Base-by-base conservation (phyloP, 2,888 invertebrate genomes). In the Caenorhabditis drosophilae region DNA sequence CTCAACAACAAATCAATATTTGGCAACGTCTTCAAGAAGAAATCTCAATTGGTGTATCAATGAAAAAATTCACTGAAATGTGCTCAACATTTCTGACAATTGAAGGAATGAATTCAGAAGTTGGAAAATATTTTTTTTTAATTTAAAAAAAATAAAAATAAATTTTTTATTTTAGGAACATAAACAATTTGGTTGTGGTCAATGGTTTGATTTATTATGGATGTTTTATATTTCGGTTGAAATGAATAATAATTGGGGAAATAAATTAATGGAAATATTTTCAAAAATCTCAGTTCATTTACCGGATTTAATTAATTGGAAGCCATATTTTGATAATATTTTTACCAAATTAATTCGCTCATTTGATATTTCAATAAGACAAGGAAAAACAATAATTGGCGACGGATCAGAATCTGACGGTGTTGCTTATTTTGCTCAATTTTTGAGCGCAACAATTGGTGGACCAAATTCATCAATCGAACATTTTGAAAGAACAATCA, bases 161-260 rank as follows among this genome's bases (percentile, higher is more conserved):
- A n/a, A 4, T 34, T 16, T 34, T n/a, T 11, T 15, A 12, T 45
- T 51, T 25, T 34, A 73, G 51, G 71, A 71, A 16, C 53, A 59
- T 7, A 44, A 41, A 6, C 31, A 67, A 31, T 61, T 54, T 38
- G 57, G 63, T 1, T 61, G 56, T 6, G 57, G 49, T 6, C 35
- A 58, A 15, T 74, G 69, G 63, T 56, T 71, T 50, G 54, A 64
- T 6, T 35, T 45, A 27, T 44, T 71, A 15, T 74, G 71, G 70
- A 45, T 58, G n/a, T 38, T 71, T 25, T 74, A 67, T 49, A 42
- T 55, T 40, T 41, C 42, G 18, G 62, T 57, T 20, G 71, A 74
- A 35, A 71, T 71, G 70, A 71, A 71, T 25, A 49, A 55, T 11
- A 38, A 42, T 27, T 73, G 73, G 70, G 61, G 64, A 11, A 53